phyloP scores from a whole-genome alignment of 2,797 vertebrate species.

The Pelobates cultripes region DNA sequence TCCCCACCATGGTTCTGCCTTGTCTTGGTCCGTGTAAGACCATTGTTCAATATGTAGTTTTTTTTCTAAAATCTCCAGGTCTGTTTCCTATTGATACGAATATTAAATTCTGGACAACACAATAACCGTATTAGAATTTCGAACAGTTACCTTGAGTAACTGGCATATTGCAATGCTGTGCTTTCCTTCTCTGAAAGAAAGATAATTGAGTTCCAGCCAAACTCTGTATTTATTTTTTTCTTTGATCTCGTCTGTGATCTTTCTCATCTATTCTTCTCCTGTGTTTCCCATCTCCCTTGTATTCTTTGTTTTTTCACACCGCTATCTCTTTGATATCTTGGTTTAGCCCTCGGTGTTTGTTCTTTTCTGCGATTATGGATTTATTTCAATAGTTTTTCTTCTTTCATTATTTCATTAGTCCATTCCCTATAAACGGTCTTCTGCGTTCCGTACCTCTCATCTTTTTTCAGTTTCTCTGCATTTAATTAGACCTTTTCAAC shows the following conservation, averaged over 20 bases:
- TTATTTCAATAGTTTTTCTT: constrained; percentile 24
- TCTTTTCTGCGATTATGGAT: constrained; percentile 9
- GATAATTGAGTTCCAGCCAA: constrained; percentile 24
- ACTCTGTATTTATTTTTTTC: constrained; percentile 18
- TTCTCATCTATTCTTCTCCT: constrained; percentile 21
- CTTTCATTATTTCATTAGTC: constrained; percentile 45
- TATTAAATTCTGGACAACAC: constrained; percentile 24
- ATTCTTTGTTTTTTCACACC: neutral
- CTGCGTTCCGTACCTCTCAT: constrained; percentile 19
- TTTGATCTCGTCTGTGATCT: constrained; percentile 36
- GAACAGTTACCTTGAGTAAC: constrained; percentile 11
- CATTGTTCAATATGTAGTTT: neutral
- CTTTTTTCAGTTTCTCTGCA: constrained; percentile 23
- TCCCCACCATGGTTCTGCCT: constrained; percentile 3
- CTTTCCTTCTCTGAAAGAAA: constrained; percentile 15
- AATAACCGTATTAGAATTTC: neutral
- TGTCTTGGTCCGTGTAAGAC: constrained; percentile 3
- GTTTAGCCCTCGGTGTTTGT: constrained; percentile 2
- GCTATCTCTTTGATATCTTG: constrained; percentile 35
- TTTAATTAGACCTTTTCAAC: constrained; percentile 51
- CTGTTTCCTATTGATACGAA: constrained; percentile 13
- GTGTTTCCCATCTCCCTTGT: constrained; percentile 17
- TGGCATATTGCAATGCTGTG: neutral
- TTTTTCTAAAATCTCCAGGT: neutral
- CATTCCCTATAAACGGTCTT: constrained; percentile 29